A percentile compares a stretch with the other conserved stretches of the same genome.
Conservation (phyloP, 2,113 vertebrate genomes). For the Atractosteus spatula region DNA sequence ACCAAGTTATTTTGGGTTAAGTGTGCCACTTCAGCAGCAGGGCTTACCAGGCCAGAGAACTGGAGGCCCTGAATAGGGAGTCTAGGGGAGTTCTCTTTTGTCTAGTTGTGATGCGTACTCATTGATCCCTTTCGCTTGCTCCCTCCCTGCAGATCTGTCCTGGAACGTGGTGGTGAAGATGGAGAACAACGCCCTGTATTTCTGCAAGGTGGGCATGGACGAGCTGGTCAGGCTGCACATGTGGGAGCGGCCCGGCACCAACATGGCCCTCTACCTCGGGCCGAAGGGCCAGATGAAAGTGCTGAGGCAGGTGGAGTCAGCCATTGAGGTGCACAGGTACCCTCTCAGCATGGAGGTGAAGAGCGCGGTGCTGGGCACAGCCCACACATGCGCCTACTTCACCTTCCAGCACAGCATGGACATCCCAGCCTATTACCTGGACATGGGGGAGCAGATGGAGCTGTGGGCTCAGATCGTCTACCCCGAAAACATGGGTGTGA, state of each 20-base stretch:
- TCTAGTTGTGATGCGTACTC: neutral
- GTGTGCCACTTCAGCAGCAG: neutral
- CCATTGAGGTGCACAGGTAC: neutral
- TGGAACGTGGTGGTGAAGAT: conserved; percentile 26
- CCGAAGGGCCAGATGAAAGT: conserved; percentile 8
- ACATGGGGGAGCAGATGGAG: conserved; percentile 5
- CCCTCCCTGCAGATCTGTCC: conserved; percentile 3
- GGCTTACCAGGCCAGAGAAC: neutral
- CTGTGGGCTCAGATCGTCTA: conserved; percentile 17
- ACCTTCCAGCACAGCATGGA: conserved; percentile 30
- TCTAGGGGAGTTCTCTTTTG: neutral
- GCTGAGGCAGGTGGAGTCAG: neutral
- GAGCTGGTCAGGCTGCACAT: conserved; percentile 7
- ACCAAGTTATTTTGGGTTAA: conserved; percentile 24
- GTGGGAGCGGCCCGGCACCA: neutral
- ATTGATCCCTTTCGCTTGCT: neutral
- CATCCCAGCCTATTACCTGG: conserved; percentile 1
- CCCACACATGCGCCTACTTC: conserved; percentile 31
- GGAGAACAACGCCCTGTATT: conserved; percentile 26
- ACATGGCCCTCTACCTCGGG: conserved; percentile 15
- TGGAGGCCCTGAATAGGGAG: too few relatives aligned
- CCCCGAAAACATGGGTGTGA: conserved; percentile 10
- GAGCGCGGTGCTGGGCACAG: conserved; percentile 6
- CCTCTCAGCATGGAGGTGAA: conserved; percentile 18
- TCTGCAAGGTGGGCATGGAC: conserved; percentile 16